Conservation (phyloP, 2,113 vertebrate species). For the Chlorodrepanis virens region DNA sequence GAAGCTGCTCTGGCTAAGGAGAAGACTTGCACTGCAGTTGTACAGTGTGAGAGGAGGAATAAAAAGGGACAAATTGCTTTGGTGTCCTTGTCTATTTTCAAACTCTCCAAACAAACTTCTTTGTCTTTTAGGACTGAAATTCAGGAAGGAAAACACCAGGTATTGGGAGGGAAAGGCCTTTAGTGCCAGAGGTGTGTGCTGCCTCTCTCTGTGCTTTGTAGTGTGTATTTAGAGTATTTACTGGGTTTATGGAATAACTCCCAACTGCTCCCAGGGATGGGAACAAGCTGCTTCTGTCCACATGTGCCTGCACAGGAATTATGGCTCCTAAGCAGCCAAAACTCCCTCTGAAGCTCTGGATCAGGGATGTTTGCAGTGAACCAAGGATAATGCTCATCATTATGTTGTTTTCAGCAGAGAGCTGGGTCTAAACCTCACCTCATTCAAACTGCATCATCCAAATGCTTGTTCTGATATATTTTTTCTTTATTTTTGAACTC, state of each 20-base stretch:
- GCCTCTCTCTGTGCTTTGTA: neutral
- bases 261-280: neutral
- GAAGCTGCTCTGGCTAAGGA: neutral
- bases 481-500: neutral
- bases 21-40: neutral
- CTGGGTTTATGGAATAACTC: neutral
- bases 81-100: neutral
- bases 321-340: neutral
- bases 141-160: neutral
- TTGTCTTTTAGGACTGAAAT: neutral
- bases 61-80: neutral
- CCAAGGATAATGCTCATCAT: neutral
- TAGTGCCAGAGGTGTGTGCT: neutral
- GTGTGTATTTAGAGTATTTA: neutral
- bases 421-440: neutral
- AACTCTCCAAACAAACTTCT: neutral
- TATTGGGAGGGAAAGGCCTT: neutral
- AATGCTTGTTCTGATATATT: neutral
- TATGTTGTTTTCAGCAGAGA: neutral
- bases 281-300: neutral
- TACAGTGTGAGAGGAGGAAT: neutral
- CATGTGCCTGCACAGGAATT: neutral
- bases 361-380: neutral
- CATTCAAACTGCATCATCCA: neutral
- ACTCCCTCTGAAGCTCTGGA: neutral